These are phyloP conservation scores for Zhuqinia jingwanae DNA, from an alignment of 2,888 invertebrate genomes.

Conservation along the genomic window DNA sequence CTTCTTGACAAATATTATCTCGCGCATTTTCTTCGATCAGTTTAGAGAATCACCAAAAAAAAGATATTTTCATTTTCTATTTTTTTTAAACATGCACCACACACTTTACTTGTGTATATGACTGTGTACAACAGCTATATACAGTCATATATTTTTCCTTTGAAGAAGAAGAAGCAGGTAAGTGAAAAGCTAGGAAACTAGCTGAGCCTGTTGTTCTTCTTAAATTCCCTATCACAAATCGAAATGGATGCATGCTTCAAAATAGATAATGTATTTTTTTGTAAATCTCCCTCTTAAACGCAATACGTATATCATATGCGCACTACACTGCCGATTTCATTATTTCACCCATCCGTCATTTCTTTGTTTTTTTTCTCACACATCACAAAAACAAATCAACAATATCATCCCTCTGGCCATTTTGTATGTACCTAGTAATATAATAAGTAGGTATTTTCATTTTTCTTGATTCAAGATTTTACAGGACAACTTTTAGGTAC, in stretches of 20 bases:
- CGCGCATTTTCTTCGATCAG: no score
- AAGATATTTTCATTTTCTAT: constrained; percentile 45
- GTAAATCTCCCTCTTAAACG: no score
- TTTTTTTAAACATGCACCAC: neutral
- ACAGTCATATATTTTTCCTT: constrained; percentile 32
- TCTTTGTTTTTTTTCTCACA: constrained; percentile 24
- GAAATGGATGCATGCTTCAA: no score
- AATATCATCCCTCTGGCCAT: constrained; percentile 44
- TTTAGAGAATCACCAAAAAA: no score
- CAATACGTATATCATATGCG: neutral
- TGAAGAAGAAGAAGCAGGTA: constrained; percentile 38
- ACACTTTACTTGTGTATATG: no score
- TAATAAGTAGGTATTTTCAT: no score
- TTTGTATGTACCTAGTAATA: no score
- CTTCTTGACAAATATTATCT: no score
- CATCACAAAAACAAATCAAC: constrained; percentile 21
- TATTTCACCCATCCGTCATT: constrained; percentile 37
- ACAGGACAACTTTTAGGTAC: neutral
- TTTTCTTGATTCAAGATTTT: no score
- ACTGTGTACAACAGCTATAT: neutral
- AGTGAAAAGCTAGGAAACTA: constrained; percentile 26
- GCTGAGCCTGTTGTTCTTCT: constrained; percentile 3
- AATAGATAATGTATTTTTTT: no score
- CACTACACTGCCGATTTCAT: neutral
- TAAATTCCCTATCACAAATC: no score